phyloP scores from a whole-genome alignment of 2,888 invertebrate species.

The Eudemis profundana region DNA sequence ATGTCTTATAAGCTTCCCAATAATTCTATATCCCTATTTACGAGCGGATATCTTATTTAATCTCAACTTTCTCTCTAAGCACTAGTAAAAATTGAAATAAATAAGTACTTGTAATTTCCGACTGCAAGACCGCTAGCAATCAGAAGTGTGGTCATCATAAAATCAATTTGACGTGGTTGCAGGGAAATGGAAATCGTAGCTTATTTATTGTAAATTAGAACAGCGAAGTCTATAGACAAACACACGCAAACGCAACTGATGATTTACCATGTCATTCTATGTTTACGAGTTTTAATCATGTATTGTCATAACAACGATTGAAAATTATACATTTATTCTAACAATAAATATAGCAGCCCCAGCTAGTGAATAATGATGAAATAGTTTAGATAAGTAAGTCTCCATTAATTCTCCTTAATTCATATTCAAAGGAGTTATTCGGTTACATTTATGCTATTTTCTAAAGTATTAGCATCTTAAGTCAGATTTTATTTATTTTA shows the following conservation, averaged over 20 bases:
- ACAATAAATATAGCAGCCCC: too few relatives aligned
- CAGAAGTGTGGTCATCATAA: conserved; percentile 32
- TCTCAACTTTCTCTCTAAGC: conserved; percentile 20
- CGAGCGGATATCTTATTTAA: not conserved
- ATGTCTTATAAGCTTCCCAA: too few relatives aligned
- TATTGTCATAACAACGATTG: not conserved
- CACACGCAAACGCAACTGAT: not conserved
- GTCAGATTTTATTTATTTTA: too few relatives aligned
- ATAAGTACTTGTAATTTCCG: conserved; percentile 5
- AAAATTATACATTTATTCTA: too few relatives aligned
- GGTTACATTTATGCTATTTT: too few relatives aligned
- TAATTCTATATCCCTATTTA: not conserved
- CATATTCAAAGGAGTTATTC: too few relatives aligned
- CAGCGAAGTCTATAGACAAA: conserved; percentile 1
- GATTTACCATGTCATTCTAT: not conserved
- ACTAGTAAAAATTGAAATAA: conserved; percentile 14
- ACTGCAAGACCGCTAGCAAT: conserved; percentile 1
- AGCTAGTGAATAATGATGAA: too few relatives aligned
- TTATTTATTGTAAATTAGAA: conserved; percentile 27
- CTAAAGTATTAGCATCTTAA: too few relatives aligned
- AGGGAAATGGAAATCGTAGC: conserved; percentile 26
- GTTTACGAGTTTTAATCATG: conserved; percentile 5
- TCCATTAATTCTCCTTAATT: too few relatives aligned
- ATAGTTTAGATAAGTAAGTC: too few relatives aligned
- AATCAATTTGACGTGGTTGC: conserved; percentile 38